Conservation (phyloP, 92 coral and sea anemone species). For the Paragorgia papillata region DNA sequence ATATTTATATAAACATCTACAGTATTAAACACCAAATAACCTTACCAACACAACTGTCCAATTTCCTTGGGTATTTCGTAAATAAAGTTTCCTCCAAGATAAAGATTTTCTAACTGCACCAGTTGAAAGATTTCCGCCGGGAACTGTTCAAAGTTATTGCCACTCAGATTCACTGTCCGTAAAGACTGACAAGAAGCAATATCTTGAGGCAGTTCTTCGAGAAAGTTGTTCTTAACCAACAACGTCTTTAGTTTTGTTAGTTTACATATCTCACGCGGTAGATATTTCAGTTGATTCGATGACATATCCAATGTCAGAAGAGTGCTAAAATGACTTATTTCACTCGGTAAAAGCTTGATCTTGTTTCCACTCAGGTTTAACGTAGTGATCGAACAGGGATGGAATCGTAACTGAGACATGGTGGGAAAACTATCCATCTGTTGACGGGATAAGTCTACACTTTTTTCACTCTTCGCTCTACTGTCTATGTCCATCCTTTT, state of each 20-base stretch:
- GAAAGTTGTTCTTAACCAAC: constrained; percentile 77
- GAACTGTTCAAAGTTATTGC: constrained; percentile 73
- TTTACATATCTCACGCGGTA: constrained; percentile 73
- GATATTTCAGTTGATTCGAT: constrained; percentile 73
- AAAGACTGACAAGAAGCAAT: constrained; percentile 64
- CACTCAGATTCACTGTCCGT: constrained; percentile 84
- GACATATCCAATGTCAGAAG: constrained; percentile 81
- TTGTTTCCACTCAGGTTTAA: constrained; percentile 77
- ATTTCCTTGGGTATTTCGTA: constrained; percentile 82
- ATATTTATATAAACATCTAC: no score
- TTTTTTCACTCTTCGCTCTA: constrained; percentile 1
- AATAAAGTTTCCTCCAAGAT: constrained; percentile 85
- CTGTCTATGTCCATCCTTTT: constrained; percentile 23
- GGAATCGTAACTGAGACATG: neutral
- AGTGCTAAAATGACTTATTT: constrained; percentile 70
- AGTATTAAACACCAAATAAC: no score
- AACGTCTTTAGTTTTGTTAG: constrained; percentile 65
- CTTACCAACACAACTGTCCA: constrained; percentile 68
- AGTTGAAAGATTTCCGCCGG: constrained; percentile 71
- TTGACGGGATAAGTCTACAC: constrained; percentile 23
- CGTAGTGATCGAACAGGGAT: constrained; percentile 47
- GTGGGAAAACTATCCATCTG: constrained; percentile 3
- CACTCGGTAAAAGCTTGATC: constrained; percentile 70
- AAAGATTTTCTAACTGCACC: constrained; percentile 54
- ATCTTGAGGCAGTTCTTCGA: constrained; percentile 78